Percentiles rank a stretch among this genome's conserved stretches.
Conservation (phyloP, 1,140 invertebrate genomes). For the Apis laboriosa region DNA sequence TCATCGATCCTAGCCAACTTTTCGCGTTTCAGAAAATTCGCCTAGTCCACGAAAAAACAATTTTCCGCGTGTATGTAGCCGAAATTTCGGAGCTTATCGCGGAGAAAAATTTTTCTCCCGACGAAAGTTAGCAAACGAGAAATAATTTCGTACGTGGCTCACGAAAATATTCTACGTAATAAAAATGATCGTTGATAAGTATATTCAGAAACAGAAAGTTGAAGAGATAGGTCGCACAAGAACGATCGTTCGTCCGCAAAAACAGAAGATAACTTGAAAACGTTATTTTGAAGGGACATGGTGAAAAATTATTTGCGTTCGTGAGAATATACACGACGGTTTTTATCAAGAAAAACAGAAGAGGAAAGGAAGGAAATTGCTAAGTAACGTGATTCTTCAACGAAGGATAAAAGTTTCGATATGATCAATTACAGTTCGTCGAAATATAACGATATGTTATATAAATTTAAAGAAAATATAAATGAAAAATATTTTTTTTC, state of each 20-base stretch:
- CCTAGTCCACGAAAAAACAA: neutral
- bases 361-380: no score
- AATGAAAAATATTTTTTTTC: no score
- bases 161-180: conserved; percentile 12
- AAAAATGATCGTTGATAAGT: conserved; percentile 53
- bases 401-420: neutral
- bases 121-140: neutral
- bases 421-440: neutral
- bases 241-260: neutral
- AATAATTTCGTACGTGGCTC: conserved; percentile 43
- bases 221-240: conserved; percentile 38
- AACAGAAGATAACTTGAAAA: neutral
- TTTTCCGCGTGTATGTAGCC: neutral
- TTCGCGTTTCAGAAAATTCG: neutral
- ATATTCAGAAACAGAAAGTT: conserved; percentile 22
- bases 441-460: no score
- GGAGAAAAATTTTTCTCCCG: neutral
- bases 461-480: no score
- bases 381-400: neutral
- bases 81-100: conserved; percentile 8
- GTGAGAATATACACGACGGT: neutral
- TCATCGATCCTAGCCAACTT: neutral
- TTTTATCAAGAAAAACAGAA: neutral
- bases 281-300: neutral
- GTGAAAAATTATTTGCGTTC: conserved; percentile 49